These are phyloP conservation scores for Myanophis thanlyinensis DNA, from an alignment of 2,113 vertebrate genomes.

Conservation along the genomic window DNA sequence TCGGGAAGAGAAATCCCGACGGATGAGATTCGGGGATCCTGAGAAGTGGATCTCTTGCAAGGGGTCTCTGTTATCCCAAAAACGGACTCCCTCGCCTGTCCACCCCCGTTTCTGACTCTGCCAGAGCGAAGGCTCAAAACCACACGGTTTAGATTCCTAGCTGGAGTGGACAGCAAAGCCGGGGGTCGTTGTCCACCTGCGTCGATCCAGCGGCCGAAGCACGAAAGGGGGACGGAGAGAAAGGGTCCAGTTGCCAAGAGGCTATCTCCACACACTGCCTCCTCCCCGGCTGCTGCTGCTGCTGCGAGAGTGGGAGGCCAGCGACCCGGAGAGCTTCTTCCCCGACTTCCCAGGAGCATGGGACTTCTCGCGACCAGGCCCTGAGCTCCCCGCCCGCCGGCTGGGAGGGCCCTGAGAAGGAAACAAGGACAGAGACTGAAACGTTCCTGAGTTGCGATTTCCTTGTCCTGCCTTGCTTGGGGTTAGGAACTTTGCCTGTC, in stretches of 20 bases:
- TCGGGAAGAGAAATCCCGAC: not conserved
- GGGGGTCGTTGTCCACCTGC: no score
- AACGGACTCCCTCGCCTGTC: not conserved
- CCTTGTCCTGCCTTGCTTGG: not conserved
- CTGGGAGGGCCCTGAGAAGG: not conserved
- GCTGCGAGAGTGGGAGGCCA: slow-evolving; percentile 16
- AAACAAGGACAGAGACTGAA: not conserved
- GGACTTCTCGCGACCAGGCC: not conserved
- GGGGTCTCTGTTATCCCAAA: not conserved
- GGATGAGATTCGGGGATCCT: not conserved
- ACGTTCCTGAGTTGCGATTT: not conserved
- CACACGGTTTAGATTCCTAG: not conserved
- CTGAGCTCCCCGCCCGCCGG: not conserved
- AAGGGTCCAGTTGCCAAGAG: accelerated
- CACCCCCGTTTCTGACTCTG: not conserved
- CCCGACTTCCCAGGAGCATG: not conserved
- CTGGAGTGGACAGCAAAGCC: not conserved
- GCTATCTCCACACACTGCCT: slow-evolving; percentile 57
- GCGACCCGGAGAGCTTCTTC: slow-evolving; percentile 41
- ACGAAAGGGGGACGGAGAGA: not conserved
- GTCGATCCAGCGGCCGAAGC: not conserved
- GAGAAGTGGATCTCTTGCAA: not conserved
- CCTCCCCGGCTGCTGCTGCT: slow-evolving; percentile 37
- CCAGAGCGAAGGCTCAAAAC: not conserved
- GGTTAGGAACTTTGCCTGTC: not conserved